These are phyloP conservation scores for Euproctis similis DNA, from an alignment of 2,888 invertebrate genomes.

Conservation along the genomic window DNA sequence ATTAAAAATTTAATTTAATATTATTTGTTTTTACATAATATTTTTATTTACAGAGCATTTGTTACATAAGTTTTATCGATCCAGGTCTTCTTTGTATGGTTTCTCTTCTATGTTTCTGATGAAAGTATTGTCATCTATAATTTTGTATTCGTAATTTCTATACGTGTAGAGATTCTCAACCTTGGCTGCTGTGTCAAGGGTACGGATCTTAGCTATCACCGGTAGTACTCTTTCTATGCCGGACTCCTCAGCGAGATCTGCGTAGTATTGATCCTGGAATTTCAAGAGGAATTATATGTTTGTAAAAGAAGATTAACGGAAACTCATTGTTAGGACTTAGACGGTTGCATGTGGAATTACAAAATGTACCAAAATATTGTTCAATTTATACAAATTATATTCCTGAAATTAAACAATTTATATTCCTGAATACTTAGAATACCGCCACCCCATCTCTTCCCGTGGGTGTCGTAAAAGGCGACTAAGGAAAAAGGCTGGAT, in stretches of 20 bases:
- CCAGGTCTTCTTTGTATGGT: constrained; percentile 11
- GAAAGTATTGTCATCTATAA: constrained; percentile 51
- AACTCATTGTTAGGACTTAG: too few species aligned
- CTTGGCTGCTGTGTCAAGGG: constrained; percentile 41
- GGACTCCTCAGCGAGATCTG: constrained; percentile 45
- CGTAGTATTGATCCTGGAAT: constrained; percentile 60
- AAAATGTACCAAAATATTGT: too few species aligned
- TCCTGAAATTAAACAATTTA: too few species aligned
- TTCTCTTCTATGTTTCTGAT: constrained; percentile 30
- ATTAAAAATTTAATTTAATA: too few species aligned
- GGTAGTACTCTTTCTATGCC: constrained; percentile 61
- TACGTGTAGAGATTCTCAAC: constrained; percentile 52
- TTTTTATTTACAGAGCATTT: background rate
- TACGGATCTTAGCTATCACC: constrained; percentile 58
- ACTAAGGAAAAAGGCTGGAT: too few species aligned
- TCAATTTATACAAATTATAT: too few species aligned
- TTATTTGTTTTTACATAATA: background rate
- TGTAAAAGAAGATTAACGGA: too few species aligned
- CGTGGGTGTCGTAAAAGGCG: too few species aligned
- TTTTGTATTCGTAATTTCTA: constrained; percentile 48
- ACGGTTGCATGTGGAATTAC: too few species aligned
- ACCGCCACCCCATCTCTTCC: too few species aligned
- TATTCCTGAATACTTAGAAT: too few species aligned
- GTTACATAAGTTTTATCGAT: constrained; percentile 8
- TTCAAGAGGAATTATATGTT: too few species aligned